Evolutionary conservation across 2,113 vertebrate species (phyloP), one percentile per base, ranked within the genome.

Genomic region (Oxyruncus cristatus): DNA sequence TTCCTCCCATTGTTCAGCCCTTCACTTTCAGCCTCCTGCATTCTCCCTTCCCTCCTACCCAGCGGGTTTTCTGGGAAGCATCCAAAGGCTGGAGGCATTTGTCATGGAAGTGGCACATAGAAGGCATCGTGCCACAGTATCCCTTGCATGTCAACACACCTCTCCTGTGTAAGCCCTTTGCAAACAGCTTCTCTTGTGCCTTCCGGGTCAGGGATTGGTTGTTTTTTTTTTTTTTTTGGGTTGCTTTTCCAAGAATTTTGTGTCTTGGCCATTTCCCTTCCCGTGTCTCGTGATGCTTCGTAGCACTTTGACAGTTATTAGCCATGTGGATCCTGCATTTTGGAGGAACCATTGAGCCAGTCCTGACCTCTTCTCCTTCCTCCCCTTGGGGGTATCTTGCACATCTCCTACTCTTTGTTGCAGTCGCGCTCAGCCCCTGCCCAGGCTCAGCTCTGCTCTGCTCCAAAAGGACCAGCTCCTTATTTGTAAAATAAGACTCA

Each of bases 221-320:
- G 39, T 41, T n/a, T n/a, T 58, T n/a, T 6, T 35, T n/a, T 13
- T 63, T 47, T 65, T 55, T 16, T n/a, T n/a, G n/a, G n/a, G 20
- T 19, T 41, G 20, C 32, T 92, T 94, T 95, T 77, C 78, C 72
- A 65, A 75, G 61, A n/a, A 49, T 87, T 85, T 86, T 13, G 20
- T 81, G 37, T 92, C 95, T 86, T 56, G 72, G 44, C 33, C 27
- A 14, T 74, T 96, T 96, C 93, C 93, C 93, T 82, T 94, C 72
- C 78, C 28, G 4, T 19, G 68, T 76, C 92, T 79, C 71, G 1
- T 24, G 58, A 72, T 41, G 44, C 35, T 74, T 44, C 17, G 1
- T 7, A 41, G 46, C 30, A 21, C 85, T 79, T 47, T 79, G 89
- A 72, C 70, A 49, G 95, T 95, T 78, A 49, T 53, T 23, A 93